phyloP scores from a whole-genome alignment of 2,797 vertebrate species.

The Sebastes trivittatus region DNA sequence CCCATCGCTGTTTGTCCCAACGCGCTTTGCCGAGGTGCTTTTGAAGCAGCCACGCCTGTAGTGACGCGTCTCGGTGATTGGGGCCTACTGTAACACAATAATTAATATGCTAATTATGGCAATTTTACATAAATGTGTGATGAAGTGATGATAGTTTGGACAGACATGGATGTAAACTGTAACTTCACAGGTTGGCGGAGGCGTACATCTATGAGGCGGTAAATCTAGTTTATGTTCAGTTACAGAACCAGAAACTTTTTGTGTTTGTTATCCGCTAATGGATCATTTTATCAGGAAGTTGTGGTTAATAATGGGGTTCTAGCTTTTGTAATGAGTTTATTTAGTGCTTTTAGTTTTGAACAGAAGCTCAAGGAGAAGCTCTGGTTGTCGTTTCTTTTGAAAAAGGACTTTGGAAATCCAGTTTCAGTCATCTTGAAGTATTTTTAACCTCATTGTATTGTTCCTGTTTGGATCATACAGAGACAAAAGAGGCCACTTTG shows the following conservation, averaged over 20 bases:
- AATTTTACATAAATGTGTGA: too few species aligned
- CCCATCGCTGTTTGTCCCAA: too few species aligned
- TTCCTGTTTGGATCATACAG: background rate
- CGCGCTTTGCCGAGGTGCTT: too few species aligned
- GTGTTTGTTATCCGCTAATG: background rate
- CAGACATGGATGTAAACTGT: background rate
- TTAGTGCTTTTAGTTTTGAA: background rate
- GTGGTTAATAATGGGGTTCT: background rate
- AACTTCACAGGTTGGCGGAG: too few species aligned
- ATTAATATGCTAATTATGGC: fast-evolving
- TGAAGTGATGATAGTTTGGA: too few species aligned
- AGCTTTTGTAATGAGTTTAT: background rate
- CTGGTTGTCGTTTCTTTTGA: background rate
- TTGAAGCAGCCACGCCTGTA: too few species aligned
- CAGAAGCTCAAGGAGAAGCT: background rate
- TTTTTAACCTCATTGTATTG: background rate
- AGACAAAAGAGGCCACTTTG: background rate
- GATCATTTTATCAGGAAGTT: background rate
- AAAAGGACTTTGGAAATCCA: background rate
- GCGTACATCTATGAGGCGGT: too few species aligned
- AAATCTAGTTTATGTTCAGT: background rate
- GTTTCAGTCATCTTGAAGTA: background rate
- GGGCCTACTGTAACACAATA: too few species aligned
- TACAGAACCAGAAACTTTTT: background rate
- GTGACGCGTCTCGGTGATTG: too few species aligned